Evolutionary conservation across 2,113 vertebrate genomes (phyloP).

Genomic region (Geococcyx californianus): DNA sequence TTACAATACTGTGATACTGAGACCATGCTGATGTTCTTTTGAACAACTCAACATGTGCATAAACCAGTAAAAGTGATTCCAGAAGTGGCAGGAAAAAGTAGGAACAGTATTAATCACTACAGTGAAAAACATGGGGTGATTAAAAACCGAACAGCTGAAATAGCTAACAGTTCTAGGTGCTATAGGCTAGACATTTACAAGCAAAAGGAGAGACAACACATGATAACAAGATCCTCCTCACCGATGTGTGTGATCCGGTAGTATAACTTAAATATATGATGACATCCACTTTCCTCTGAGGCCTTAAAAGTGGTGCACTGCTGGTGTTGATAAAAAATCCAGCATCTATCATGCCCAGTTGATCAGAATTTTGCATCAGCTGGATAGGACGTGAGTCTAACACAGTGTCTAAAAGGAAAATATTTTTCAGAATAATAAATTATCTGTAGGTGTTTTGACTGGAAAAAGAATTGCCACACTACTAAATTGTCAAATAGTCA

Average conservation of each 20-base stretch:
- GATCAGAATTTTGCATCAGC: conserved; percentile 67
- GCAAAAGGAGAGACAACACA: not conserved
- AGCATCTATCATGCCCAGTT: conserved; percentile 77
- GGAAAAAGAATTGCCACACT: not conserved
- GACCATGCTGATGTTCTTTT: not conserved
- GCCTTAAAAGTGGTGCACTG: conserved; percentile 71
- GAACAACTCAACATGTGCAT: not conserved
- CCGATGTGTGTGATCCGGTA: conserved; percentile 74
- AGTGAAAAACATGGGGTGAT: not conserved
- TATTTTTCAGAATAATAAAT: not conserved
- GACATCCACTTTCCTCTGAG: conserved; percentile 76
- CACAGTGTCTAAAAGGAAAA: conserved; percentile 73
- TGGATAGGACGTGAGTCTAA: conserved; percentile 67
- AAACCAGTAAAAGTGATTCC: not conserved
- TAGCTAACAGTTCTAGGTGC: not conserved
- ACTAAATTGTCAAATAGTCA: not conserved
- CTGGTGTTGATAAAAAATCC: conserved; percentile 81
- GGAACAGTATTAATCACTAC: not conserved
- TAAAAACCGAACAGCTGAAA: not conserved
- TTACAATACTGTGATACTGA: too few species aligned
- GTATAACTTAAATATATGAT: conserved; percentile 81
- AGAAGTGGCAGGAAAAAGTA: not conserved
- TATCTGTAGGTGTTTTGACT: not conserved
- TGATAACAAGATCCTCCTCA: conserved; percentile 15
- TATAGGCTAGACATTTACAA: not conserved